Evolutionary conservation across 2,797 vertebrate genomes (phyloP).

Genomic region (Spinibarbus caldwelli): DNA sequence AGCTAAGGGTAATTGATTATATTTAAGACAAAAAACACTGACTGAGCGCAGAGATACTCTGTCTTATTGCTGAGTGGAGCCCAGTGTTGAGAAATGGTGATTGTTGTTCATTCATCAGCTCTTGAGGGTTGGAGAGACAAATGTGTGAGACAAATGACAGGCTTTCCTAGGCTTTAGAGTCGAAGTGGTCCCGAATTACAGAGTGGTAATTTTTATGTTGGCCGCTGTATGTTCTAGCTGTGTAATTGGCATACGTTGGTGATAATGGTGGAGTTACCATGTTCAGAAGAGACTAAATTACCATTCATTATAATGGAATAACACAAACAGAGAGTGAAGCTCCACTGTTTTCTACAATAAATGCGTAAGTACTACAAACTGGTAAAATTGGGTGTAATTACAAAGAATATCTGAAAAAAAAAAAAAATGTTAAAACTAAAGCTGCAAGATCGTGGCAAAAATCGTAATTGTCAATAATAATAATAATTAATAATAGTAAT

Average conservation of each 20-base stretch:
- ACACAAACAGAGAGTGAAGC: conserved; percentile 18
- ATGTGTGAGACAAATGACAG: conserved; percentile 41
- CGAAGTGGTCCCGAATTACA: neutral
- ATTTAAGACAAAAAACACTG: conserved; percentile 51
- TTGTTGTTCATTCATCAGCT: conserved; percentile 58
- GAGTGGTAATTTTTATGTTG: neutral
- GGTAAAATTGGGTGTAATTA: neutral
- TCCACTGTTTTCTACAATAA: neutral
- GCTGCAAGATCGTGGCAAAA: neutral
- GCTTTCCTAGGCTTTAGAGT: neutral
- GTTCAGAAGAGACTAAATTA: conserved; percentile 33
- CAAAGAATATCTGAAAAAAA: neutral
- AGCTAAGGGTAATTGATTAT: conserved; percentile 53
- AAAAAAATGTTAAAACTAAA: neutral
- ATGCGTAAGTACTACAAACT: no score
- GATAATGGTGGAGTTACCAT: neutral
- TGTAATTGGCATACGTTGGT: conserved; percentile 2
- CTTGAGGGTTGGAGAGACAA: conserved; percentile 13
- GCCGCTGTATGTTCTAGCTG: neutral
- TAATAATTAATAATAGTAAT: no score
- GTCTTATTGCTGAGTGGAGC: conserved; percentile 23
- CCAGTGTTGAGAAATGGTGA: conserved; percentile 32
- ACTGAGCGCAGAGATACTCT: conserved; percentile 32
- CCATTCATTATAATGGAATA: neutral
- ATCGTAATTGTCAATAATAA: neutral